Conservation (phyloP, 2,888 invertebrate genomes). For the Metallyticus violacea region DNA sequence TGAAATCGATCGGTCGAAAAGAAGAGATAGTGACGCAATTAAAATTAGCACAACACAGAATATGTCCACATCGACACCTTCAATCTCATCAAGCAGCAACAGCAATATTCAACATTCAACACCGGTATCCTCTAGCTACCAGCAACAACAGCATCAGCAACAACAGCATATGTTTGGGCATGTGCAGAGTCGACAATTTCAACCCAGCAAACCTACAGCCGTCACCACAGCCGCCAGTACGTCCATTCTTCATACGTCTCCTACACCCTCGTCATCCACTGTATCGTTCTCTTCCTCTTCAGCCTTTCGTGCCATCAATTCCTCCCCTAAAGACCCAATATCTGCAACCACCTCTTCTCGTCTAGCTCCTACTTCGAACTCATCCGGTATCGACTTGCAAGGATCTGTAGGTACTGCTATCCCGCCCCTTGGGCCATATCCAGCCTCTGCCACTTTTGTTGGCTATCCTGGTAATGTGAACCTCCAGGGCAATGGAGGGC, state of each 20-base stretch:
- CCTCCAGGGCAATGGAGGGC: slow-evolving; percentile 12
- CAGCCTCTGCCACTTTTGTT: slow-evolving; percentile 72
- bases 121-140: background rate
- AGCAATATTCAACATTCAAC: background rate
- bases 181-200: background rate
- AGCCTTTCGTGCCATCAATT: slow-evolving; percentile 72
- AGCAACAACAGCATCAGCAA: background rate
- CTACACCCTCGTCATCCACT: slow-evolving; percentile 5
- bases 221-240: background rate
- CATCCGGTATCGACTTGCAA: slow-evolving; percentile 40
- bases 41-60: background rate
- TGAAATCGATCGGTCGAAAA: slow-evolving; percentile 43
- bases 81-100: background rate
- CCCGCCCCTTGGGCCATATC: slow-evolving; percentile 56
- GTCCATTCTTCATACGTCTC: background rate
- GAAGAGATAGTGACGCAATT: slow-evolving; percentile 32
- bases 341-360: background rate
- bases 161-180: background rate
- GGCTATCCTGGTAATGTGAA: slow-evolving; percentile 57
- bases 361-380: slow-evolving; percentile 34
- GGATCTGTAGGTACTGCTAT: slow-evolving; percentile 40
- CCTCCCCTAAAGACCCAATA: slow-evolving; percentile 3
- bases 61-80: background rate
- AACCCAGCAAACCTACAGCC: background rate
- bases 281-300: slow-evolving; percentile 63